Base-by-base conservation (phyloP, 2,888 invertebrate genomes). In the Thera obeliscata region DNA sequence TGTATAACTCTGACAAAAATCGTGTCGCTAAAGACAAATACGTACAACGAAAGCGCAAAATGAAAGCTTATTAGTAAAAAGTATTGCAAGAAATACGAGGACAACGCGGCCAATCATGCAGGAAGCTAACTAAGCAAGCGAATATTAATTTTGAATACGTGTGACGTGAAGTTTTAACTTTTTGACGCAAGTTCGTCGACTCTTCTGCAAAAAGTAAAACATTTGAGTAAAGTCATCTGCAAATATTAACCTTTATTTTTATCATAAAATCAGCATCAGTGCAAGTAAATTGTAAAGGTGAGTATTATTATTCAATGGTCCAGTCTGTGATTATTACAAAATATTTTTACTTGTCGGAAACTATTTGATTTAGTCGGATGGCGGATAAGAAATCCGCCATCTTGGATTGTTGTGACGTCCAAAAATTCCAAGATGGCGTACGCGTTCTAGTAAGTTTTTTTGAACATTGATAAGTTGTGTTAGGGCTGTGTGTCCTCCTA, bases 11-110 rank as follows among this genome's bases (percentile, higher is more conserved):
- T 72, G 75, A 68, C 74, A 66, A 49, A 43, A 12, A 74, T 74
- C 74, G 76, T 76, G 75, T 69, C 73, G 74, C 74, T 75, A 77
- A 59, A 67, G 36, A 64, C 12, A 77, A 76, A 72, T 66, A 43
- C 76, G 9, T 56, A 82, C 81, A 83, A 78, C 67, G 76, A 81
- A 83, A 83, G 83, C 83, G 58, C 50, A 43, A 22, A 56, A 43
- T 4, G 56, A 50, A 65, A 61, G 61, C 68, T 60, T 74, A 22
- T 22, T 70, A 36, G 64, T 46, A 9, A 38, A 2, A 12, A 65
- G 58, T 61, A 68, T 72, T 73, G 76, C 75, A 72, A 72, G 72
- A 78, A 72, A 75, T 74, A 76, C 68, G 70, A 74, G 72, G 75
- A 73, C 72, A 72, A 67, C 64, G 71, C 66, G 56, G 63, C 70